phyloP scores from a whole-genome alignment of 1,140 invertebrate species.

The Ditylenchus dipsaci region DNA sequence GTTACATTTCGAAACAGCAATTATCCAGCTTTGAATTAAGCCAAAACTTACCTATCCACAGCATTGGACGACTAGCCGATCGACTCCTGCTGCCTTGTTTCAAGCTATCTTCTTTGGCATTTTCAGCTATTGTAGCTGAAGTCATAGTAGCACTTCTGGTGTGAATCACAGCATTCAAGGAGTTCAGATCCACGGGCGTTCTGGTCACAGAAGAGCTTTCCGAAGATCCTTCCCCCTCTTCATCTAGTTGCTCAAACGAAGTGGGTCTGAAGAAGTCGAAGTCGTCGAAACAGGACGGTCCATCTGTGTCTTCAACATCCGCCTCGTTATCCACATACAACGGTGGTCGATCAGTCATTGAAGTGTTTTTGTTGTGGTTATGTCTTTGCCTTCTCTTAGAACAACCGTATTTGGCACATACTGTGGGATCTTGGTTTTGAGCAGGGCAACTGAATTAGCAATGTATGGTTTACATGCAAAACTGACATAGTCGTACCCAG shows the following conservation, averaged over 20 bases:
- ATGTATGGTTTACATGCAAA: too few species aligned
- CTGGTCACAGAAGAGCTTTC: not conserved
- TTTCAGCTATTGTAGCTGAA: not conserved
- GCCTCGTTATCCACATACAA: constrained; percentile 21
- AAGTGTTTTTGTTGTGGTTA: not conserved
- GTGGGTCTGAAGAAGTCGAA: constrained; percentile 30
- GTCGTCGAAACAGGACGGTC: constrained; percentile 14
- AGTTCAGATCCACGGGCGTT: not conserved
- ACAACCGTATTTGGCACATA: constrained; percentile 25
- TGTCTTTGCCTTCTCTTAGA: not conserved
- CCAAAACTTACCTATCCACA: not conserved
- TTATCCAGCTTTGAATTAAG: not conserved
- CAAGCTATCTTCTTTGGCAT: not conserved
- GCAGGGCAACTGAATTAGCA: constrained; percentile 18
- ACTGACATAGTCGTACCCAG: too few species aligned
- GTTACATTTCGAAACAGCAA: not conserved
- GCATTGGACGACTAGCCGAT: not conserved
- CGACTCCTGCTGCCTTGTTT: not conserved
- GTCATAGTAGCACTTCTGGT: not conserved
- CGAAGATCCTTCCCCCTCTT: not conserved
- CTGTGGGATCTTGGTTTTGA: constrained; percentile 5
- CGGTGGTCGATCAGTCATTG: not conserved
- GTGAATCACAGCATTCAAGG: not conserved
- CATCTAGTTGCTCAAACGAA: not conserved
- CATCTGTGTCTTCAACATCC: constrained; percentile 14